Evolutionary conservation across 2,888 invertebrate species (phyloP).

Genomic region (Hipparchia sbordonii): DNA sequence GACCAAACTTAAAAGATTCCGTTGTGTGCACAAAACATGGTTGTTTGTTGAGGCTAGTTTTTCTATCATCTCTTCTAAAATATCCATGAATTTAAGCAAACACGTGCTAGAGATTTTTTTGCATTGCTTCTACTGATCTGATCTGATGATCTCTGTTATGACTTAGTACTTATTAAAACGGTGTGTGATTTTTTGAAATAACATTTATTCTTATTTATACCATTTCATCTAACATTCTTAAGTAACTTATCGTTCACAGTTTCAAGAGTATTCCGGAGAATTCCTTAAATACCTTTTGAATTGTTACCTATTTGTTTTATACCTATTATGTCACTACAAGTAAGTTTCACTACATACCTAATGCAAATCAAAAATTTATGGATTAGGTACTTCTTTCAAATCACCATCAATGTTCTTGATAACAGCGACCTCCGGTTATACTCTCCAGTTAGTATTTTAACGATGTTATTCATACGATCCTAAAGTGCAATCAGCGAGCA

Average conservation of each 20-base stretch:
- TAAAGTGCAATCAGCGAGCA: slow-evolving; percentile 38
- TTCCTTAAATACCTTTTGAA: no score
- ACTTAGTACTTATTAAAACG: background rate
- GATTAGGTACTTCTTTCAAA: background rate
- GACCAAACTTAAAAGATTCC: slow-evolving; percentile 67
- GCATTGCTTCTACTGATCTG: background rate
- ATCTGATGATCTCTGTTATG: background rate
- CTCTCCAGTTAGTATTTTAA: background rate
- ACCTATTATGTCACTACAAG: no score
- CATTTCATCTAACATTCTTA: no score
- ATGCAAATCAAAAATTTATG: background rate
- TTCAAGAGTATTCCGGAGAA: no score
- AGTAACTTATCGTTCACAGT: no score
- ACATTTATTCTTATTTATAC: no score
- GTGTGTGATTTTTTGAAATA: no score
- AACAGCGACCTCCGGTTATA: background rate
- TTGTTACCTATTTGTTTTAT: no score
- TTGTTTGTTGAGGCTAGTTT: slow-evolving; percentile 41
- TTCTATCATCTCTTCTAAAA: slow-evolving; percentile 30
- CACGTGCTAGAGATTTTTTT: slow-evolving; percentile 34
- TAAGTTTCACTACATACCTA: no score
- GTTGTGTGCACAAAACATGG: slow-evolving; percentile 58
- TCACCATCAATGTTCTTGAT: background rate
- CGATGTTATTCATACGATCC: slow-evolving; percentile 30
- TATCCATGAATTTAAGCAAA: slow-evolving; percentile 24